phyloP scores from a whole-genome alignment of 2,888 invertebrate species.

The Apodemia duryi region DNA sequence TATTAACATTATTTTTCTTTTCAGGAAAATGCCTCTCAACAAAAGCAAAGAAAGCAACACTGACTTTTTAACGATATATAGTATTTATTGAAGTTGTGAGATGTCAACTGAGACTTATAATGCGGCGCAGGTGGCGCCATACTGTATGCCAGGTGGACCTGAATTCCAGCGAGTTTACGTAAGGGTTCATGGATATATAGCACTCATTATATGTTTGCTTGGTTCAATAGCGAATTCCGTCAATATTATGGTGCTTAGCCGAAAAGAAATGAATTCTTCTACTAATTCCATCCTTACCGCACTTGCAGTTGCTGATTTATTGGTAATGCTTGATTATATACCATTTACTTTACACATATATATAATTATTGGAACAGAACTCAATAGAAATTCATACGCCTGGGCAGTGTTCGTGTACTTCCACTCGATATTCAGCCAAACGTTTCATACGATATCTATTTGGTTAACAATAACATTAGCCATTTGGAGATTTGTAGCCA shows the following conservation, averaged over 20 bases:
- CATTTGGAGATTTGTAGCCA: slow-evolving; percentile 93
- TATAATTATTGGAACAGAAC: slow-evolving; percentile 75
- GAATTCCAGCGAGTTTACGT: slow-evolving; percentile 82
- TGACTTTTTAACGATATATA: neutral
- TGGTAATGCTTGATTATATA: slow-evolving; percentile 96
- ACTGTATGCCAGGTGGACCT: slow-evolving; percentile 77
- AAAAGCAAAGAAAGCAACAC: neutral
- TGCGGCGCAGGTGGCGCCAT: slow-evolving; percentile 43
- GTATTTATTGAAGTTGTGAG: slow-evolving; percentile 20
- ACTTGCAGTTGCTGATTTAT: slow-evolving; percentile 92
- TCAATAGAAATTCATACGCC: slow-evolving; percentile 79
- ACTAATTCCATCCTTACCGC: slow-evolving; percentile 96
- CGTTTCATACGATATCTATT: slow-evolving; percentile 93
- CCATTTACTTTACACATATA: slow-evolving; percentile 92
- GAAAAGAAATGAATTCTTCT: slow-evolving; percentile 94
- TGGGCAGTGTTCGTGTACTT: slow-evolving; percentile 92
- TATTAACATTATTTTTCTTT: slow-evolving; percentile 5
- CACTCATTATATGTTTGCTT: slow-evolving; percentile 91
- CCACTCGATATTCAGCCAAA: slow-evolving; percentile 93
- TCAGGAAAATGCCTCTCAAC: slow-evolving; percentile 21
- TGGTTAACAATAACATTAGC: slow-evolving; percentile 96
- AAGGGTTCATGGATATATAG: slow-evolving; percentile 90
- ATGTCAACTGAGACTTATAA: slow-evolving; percentile 34
- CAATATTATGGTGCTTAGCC: slow-evolving; percentile 93
- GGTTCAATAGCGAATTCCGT: slow-evolving; percentile 93